Evolutionary conservation across 2,113 vertebrate genomes (phyloP), one percentile per base, ranked within the genome.

Genomic region (Montifringilla adamsi): DNA sequence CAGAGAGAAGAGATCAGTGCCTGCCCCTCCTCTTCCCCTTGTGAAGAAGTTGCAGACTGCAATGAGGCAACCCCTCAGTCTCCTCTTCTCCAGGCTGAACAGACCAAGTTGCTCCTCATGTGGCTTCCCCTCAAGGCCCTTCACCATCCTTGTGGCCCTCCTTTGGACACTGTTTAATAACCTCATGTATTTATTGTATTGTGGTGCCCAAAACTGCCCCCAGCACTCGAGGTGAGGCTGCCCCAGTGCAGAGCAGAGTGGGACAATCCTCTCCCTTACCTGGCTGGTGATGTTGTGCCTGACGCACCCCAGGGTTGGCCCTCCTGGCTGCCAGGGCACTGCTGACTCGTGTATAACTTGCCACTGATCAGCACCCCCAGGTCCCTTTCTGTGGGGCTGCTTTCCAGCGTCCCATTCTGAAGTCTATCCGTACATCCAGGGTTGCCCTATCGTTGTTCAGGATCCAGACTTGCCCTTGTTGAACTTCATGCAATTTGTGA

Each of bases 221-320:
- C 30, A 49, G 16, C 20, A 49, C 8, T 59, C 0, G 2, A 69
- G 19, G 7, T n/a, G 35, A 23, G 23, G 30, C 44, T 0, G 1
- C 4, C 23, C 23, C 12, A 46, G 21, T 0, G 4, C 63, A 80
- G n/a, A 37, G 21, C 50, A 68, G n/a, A 39, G 43, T 0, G 0
- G 78, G 43, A 58, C 28, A 68, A 39, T 58, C n/a, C 28, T 43
- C 23, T 81, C 17, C 28, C 22, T 68, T 33, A 10, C 28, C 18
- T 0, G 0, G 9, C 23, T 69, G n/a, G 15, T 0, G 0, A 28
- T 59, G 30, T 30, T 49, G 30, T 41, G 11, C 18, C 28, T 59
- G 53, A n/a, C 41, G 28, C 10, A 0, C 22, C n/a, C 17, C 20
- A 68, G 0, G 1, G 1, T 0, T 43, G 20, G 15, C 31, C 37